Evolutionary conservation across 1,140 invertebrate species (phyloP), one percentile per base, ranked within the genome.

Genomic region (Danaus melanippus): DNA sequence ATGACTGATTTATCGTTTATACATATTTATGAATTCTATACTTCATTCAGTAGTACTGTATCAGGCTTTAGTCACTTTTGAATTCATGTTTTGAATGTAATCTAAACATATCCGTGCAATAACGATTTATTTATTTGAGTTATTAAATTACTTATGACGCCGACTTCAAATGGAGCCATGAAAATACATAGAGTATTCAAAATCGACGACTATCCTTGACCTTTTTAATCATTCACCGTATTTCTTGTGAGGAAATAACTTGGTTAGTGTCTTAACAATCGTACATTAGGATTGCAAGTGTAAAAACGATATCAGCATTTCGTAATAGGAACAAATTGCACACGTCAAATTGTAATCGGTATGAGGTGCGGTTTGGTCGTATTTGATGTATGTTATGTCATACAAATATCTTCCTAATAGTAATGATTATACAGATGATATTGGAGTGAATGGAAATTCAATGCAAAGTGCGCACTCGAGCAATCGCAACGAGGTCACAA

Each of bases 401-500:
- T 32, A 32, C 21, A 5, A 32, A 32, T 32, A 32, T 32, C 21
- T 32, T 41, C 65, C 53, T 60, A 80, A 71, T 62, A 46, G 7
- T 17, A 1, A 11, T 51, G 44, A 8, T 9, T 42, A 61, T 70
- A 77, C 64, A 56, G 54, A 40, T 44, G 53, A 61, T 50, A 46
- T 47, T 52, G 11, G 47, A 42, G 55, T 62, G 45, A 62, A 63
- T 55, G 39, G 39, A 66, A 59, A 60, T 60, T 62, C 58, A 59
- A 64, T 64, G 61, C 61, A 74, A 66, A 70, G 71, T 75, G 69
- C 71, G 69, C 59, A 66, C 66, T 64, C 60, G 57, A 74, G 74
- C 73, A 74, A 63, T 67, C 62, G 59, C 60, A 68, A 61, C 78
- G 74, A 83, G 81, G 79, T 70, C 79, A 68, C 58, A 60, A 64